phyloP scores from a whole-genome alignment of 2,113 vertebrate species.

The Limnothrissa miodon region DNA sequence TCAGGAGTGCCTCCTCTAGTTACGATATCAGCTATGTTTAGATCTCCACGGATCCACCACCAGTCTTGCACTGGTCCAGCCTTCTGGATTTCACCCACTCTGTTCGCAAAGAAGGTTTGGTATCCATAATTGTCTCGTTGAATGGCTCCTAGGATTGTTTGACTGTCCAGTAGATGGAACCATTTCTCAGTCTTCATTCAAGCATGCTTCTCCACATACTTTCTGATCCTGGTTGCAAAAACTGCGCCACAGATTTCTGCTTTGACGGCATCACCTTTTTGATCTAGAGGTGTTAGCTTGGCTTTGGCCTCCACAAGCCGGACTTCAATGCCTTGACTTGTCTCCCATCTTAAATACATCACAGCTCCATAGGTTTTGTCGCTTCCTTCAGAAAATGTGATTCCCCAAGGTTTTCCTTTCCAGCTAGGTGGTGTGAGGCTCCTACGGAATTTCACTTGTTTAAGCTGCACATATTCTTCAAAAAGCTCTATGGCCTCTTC shows the following conservation, averaged over 20 bases:
- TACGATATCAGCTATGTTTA: too few species aligned
- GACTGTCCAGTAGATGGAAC: conserved; percentile 32
- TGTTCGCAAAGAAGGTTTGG: conserved; percentile 30
- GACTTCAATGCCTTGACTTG: not conserved
- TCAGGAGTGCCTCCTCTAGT: too few species aligned
- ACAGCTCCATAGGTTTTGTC: conserved; percentile 24
- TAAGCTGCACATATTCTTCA: not conserved
- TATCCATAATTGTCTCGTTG: conserved; percentile 32
- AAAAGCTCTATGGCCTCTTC: not conserved
- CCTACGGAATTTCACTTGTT: not conserved
- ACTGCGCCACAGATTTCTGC: conserved; percentile 34
- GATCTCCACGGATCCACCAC: too few species aligned
- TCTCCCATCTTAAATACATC: conserved; percentile 28
- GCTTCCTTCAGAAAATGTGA: conserved; percentile 13
- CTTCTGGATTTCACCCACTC: conserved; percentile 28
- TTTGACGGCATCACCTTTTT: conserved; percentile 33
- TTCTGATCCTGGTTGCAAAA: conserved; percentile 27
- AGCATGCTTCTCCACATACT: conserved; percentile 38
- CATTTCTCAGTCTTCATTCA: conserved; percentile 18
- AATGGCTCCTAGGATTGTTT: conserved; percentile 39
- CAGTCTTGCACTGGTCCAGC: conserved; percentile 24
- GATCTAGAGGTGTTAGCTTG: conserved; percentile 30
- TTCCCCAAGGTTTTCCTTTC: not conserved
- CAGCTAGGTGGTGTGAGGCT: not conserved
- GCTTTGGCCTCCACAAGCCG: conserved; percentile 33